Conservation (phyloP, 2,113 vertebrate species). For the Rhipidura dahli region DNA sequence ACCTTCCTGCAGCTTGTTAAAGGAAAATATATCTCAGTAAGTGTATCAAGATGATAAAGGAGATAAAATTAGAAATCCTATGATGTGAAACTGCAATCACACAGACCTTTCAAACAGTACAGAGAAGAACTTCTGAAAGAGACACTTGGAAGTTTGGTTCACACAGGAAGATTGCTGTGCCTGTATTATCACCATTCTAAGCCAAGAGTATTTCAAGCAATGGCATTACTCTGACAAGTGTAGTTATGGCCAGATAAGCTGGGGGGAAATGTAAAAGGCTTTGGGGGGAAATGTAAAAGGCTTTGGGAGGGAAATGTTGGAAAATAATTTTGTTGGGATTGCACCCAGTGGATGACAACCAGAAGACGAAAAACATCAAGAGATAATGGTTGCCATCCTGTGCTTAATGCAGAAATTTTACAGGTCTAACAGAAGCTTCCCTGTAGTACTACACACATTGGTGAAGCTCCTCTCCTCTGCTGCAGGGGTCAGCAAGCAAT, state of each 20-base stretch:
- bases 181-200: background rate
- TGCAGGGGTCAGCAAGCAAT: background rate
- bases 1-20: background rate
- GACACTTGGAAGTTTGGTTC: background rate
- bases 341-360: background rate
- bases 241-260: background rate
- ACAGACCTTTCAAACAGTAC: background rate
- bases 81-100: background rate
- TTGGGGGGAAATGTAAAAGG: background rate
- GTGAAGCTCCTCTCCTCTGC: background rate
- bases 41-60: background rate
- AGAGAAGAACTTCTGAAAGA: background rate
- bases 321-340: background rate
- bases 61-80: background rate
- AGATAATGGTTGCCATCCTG: background rate
- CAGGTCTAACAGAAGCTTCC: background rate
- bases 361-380: background rate
- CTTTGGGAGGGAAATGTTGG: background rate
- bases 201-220: background rate
- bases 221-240: background rate
- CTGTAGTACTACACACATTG: rapidly evolving
- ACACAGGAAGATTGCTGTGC: background rate
- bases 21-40: background rate
- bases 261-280: background rate
- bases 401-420: background rate